phyloP scores from a whole-genome alignment of 23 tunicate genomes.

The Oikopleura albicans region DNA sequence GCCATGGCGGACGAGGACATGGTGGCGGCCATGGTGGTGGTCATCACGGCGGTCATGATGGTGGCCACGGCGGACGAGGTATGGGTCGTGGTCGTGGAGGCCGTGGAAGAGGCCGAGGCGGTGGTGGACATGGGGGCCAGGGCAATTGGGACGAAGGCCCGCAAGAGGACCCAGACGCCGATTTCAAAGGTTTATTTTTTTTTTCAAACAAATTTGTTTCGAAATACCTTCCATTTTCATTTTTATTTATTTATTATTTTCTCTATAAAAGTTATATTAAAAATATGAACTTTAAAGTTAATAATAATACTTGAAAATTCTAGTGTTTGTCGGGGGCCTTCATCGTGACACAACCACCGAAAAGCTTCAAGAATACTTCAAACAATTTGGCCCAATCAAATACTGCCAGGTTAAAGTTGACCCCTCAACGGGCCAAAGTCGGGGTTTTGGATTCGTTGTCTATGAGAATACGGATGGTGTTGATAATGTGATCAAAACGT shows the following conservation, averaged over 20 bases:
- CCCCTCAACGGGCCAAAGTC: neutral
- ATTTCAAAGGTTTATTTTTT: no score
- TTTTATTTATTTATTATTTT: no score
- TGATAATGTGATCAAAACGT: neutral
- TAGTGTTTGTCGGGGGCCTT: neutral
- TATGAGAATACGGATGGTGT: neutral
- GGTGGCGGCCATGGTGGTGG: neutral
- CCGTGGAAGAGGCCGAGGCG: neutral
- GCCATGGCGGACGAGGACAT: neutral
- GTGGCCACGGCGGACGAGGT: neutral
- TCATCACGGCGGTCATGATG: neutral
- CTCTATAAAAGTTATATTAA: no score
- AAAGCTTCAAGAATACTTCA: neutral
- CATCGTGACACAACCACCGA: neutral
- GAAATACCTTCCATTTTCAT: no score
- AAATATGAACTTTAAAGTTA: no score
- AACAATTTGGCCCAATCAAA: neutral
- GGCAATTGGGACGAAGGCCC: neutral
- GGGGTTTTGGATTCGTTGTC: conserved; percentile 8
- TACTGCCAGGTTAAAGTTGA: conserved; percentile 10
- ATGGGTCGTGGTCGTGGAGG: neutral
- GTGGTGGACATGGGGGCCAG: neutral
- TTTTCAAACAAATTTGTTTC: no score
- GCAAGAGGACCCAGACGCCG: conserved; percentile 18
- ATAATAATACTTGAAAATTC: no score